A percentile compares a stretch with the other conserved stretches of the same genome.
Conservation (phyloP, 2,113 vertebrate genomes). For the Anolis sagrei region DNA sequence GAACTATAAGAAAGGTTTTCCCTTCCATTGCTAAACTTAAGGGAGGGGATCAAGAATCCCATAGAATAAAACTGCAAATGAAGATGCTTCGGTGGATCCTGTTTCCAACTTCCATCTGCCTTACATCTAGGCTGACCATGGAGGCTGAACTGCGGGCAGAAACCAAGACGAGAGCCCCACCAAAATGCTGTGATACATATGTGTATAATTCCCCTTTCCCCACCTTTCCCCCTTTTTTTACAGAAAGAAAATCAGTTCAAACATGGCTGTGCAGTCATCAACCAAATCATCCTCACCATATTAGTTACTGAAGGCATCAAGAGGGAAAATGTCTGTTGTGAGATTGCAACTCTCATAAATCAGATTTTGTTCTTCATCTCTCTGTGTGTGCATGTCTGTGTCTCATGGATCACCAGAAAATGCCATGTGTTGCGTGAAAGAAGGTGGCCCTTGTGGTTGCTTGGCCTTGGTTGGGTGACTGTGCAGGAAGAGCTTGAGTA, state of each 20-base stretch:
- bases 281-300: constrained; percentile 55
- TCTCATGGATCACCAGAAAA: constrained; percentile 52
- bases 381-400: background rate
- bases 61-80: constrained; percentile 51
- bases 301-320: constrained; percentile 64
- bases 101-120: constrained; percentile 81
- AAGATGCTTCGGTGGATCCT: constrained; percentile 60
- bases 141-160: constrained; percentile 69
- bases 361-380: constrained; percentile 42
- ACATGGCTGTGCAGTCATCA: constrained; percentile 67
- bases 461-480: constrained; percentile 9
- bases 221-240: constrained; percentile 30
- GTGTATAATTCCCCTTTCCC: constrained; percentile 58
- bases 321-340: constrained; percentile 29
- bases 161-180: constrained; percentile 67
- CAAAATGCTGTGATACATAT: constrained; percentile 76
- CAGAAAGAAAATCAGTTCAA: constrained; percentile 48
- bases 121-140: constrained; percentile 75
- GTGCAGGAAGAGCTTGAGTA: constrained; percentile 18
- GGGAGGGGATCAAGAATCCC: constrained; percentile 38
- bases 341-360: constrained; percentile 27
- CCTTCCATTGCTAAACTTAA: constrained; percentile 65
- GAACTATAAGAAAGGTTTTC: constrained; percentile 62
- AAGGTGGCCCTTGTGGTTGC: constrained; percentile 29
- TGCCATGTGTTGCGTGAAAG: constrained; percentile 55